Evolutionary conservation across 2,888 invertebrate genomes (phyloP), one percentile per base, ranked within the genome.

Genomic region (Alsophila aescularia): DNA sequence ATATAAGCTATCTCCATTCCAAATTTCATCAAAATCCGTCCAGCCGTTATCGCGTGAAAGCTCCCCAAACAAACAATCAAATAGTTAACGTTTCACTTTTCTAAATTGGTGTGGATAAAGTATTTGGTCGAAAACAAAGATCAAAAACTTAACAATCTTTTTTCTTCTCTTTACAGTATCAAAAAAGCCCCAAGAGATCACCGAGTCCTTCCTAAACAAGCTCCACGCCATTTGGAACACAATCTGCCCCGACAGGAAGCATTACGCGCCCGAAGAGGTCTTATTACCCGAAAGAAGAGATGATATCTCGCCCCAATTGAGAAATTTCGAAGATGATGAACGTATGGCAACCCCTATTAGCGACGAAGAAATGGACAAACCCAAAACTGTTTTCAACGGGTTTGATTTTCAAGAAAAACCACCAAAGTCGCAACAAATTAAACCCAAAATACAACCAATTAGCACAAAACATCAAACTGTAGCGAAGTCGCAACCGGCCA

Each of bases 201-300:
- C 70, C 0, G 82, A 84, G 0, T 3, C 56, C 0, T 79, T 86
- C 34, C 68, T 90, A 0, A 58, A 60, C 3, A 74, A 77, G 32
- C 69, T 90, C 0, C 77, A 87, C 52, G 59, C 59, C 0, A 63
- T 90, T 0, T 91, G 90, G 90, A 75, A 79, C 61, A 69, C 72
- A 0, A 87, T 85, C 42, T 87, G 90, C 24, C 87, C 87, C 0
- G 85, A 88, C 32, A 62, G 90, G 0, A 78, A 71, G 27, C 72
- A 65, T 1, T 61, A 70, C 2, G 61, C 67, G 0, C 71, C 79
- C 0, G 69, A 64, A 37, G 82, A 80, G 4, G 9, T 70, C 0
- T 60, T 68, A 0, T 14, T 69, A 0, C 78, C 77, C 0, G 84
- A 83, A 9, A 47, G 72, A 40, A 61, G 81, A 5, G 60, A 61